Evolutionary conservation across 2,113 vertebrate species (phyloP), one percentile per base, ranked within the genome.

Genomic region (Nothobranchius kuhntae): DNA sequence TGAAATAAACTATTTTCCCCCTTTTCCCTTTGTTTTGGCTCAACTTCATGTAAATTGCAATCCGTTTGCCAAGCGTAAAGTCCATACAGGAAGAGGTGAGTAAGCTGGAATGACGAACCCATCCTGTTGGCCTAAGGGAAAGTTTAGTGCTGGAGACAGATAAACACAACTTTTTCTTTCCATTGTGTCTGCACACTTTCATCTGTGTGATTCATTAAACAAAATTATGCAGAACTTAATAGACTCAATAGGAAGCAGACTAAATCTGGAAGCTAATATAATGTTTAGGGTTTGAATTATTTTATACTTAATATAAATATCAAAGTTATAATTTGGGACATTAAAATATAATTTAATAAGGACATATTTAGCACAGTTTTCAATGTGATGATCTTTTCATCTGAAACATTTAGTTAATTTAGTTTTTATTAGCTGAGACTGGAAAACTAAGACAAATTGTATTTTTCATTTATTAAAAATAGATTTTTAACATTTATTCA

Each of bases 41-140:
- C 3, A 4, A 45, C 14, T 9, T 74, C 0, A 0, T 54, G 8
- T 51, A 47, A 68, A 65, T 55, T 53, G 2, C n/a, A 53, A 55
- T 21, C 26, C 0, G 0, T 24, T 42, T 71, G 89, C 78, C 76
- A 87, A 76, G 80, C 38, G 81, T 83, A 69, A 89, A 83, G 56
- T 81, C 84, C 82, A 42, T 47, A 77, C 73, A 86, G 91, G 87
- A 92, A 86, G 26, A 7, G 4, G 53, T 65, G 64, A 73, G 61
- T 26, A 50, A 52, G 24, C 15, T 61, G 45, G 13, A 77, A 66
- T 70, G 14, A 71, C 46, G 4, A 61, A 61, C 45, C 68, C 24
- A 82, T 90, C 88, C 91, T 91, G 78, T 78, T 74, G 42, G 44
- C 15, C 46, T 24, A 0, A 58, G 36, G 78, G 72, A 84, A 85